Conservation (phyloP, 1,140 invertebrate genomes). For the Drosophila trapezifrons region DNA sequence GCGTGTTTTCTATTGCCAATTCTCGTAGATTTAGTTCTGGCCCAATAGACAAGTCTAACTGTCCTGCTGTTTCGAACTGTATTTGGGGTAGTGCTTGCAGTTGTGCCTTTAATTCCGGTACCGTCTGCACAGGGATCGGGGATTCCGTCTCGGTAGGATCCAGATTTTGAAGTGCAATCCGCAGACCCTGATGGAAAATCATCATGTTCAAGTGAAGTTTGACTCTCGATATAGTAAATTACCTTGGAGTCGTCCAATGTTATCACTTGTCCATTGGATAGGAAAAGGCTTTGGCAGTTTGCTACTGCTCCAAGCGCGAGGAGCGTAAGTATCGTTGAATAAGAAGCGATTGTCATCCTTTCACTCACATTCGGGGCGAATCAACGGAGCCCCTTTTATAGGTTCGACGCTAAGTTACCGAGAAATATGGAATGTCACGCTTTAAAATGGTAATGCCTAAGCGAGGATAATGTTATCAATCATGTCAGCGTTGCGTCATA, state of each 20-base stretch:
- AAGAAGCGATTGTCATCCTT: neutral
- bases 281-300: neutral
- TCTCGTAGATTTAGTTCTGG: neutral
- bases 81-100: neutral
- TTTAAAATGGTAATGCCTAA: neutral
- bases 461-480: conserved; percentile 4
- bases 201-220: neutral
- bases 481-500: conserved; percentile 8
- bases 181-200: neutral
- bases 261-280: neutral
- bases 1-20: neutral
- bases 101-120: neutral
- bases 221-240: neutral
- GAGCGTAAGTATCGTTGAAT: neutral
- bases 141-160: neutral
- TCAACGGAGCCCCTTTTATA: conserved; percentile 18
- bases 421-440: neutral
- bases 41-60: neutral
- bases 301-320: neutral
- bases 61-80: neutral
- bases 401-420: neutral
- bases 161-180: too few species aligned
- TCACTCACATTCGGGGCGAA: neutral
- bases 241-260: neutral
- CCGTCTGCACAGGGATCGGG: neutral